Evolutionary conservation across 2,113 vertebrate species (phyloP).

Genomic region (Urocynchramus pylzowi): DNA sequence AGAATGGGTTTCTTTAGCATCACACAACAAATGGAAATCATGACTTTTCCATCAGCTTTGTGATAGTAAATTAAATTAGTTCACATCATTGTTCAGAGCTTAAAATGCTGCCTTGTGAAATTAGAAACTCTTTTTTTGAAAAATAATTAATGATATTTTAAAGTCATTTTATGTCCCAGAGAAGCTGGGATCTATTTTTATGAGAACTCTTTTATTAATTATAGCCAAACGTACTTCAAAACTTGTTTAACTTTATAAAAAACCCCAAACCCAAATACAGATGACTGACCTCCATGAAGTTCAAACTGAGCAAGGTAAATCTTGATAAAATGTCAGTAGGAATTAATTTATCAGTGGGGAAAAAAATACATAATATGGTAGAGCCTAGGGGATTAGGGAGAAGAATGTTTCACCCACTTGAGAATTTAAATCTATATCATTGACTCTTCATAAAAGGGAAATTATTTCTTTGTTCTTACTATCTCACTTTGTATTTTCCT

Average conservation of each 20-base stretch:
- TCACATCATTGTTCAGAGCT: neutral
- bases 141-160: neutral
- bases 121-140: neutral
- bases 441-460: neutral
- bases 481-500: neutral
- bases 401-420: neutral
- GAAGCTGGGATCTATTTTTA: neutral
- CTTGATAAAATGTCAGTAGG: neutral
- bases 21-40: neutral
- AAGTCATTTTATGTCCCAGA: neutral
- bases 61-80: conserved; percentile 4
- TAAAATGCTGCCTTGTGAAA: neutral
- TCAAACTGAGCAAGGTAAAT: neutral
- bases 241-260: neutral
- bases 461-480: neutral
- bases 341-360: neutral
- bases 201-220: neutral
- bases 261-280: neutral
- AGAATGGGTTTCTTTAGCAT: conserved; percentile 8
- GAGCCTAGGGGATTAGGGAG: neutral
- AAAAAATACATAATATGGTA: neutral
- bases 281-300: neutral
- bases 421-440: neutral
- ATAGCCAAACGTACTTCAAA: neutral
- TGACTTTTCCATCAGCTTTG: neutral